Base-by-base conservation (phyloP, 2,797 vertebrate species). In the Sarcoramphus papa region DNA sequence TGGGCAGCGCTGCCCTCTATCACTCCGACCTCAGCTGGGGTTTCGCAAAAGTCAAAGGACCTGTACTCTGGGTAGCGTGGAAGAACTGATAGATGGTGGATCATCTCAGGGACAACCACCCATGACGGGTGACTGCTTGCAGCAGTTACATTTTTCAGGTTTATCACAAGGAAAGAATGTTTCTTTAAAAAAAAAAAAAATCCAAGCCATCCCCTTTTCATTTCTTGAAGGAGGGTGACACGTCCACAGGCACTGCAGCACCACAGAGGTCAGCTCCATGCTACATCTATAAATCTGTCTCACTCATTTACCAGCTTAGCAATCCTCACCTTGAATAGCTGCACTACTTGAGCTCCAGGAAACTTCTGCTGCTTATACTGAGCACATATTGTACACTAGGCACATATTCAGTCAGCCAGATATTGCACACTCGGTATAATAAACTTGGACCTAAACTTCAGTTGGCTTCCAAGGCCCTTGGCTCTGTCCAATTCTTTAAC, bases 291-390 rank as follows among this genome's bases (percentile, higher is more conserved):
- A 92, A 84, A 68, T 62, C 37, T 23, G 88, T 35, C 75, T 86
- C 45, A 6, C 83, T 87, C 67, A 69, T 65, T 74, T 40, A 90
- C 68, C 88, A 92, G 75, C 82, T 96, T 94, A 95, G 90, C 92
- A 87, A 89, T 85, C 74, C 82, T 85, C 93, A 95, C 78, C 95
- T 88, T 74, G 93, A 95, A 85, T 74, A 95, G 86, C 88, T 81
- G 81, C 90, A 54, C 69, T 67, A 6, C 83, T 45, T 78, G 78
- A 90, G 91, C 84, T 53, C 62, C 88, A 90, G 85, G 73, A 81
- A 93, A 85, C 83, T 62, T 57, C 33, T 85, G 83, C 91, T 85
- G 68, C 92, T 95, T 50, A 59, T 9, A 12, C 84, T 50, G 70
- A 93, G 90, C 70, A 78, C 90, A 60, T 25, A 19, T 3, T 60